phyloP scores from a whole-genome alignment of 2,113 vertebrate species.

The Daphoenositta chrysoptera region DNA sequence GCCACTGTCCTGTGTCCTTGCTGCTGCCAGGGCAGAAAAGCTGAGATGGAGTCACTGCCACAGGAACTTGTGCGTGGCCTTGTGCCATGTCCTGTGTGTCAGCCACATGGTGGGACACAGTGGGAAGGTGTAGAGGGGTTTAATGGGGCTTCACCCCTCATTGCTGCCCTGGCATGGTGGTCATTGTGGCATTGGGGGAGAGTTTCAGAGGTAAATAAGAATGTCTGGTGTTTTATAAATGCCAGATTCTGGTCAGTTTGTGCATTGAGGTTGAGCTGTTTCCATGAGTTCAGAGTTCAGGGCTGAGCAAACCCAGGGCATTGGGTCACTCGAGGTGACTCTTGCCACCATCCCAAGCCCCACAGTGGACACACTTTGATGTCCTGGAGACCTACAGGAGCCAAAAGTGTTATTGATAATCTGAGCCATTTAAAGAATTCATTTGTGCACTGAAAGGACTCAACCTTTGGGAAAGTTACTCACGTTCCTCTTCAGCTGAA shows the following conservation, averaged over 20 bases:
- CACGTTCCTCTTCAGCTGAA: not conserved
- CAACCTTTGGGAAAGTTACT: not conserved
- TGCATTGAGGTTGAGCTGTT: not conserved
- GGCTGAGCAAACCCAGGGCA: not conserved
- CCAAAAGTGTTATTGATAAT: rapidly evolving
- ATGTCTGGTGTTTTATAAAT: not conserved
- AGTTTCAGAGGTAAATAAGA: not conserved
- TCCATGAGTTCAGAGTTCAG: not conserved
- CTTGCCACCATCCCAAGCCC: not conserved
- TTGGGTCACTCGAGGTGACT: not conserved
- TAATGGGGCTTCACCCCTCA: rapidly evolving
- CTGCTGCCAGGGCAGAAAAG: not conserved
- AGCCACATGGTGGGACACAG: rapidly evolving
- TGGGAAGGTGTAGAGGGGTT: not conserved
- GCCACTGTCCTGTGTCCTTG: not conserved
- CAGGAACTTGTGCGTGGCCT: not conserved
- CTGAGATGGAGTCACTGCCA: not conserved
- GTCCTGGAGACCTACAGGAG: not conserved
- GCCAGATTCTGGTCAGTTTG: rapidly evolving
- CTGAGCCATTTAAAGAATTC: not conserved
- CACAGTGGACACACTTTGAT: not conserved
- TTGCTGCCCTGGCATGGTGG: not conserved
- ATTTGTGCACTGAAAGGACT: not conserved
- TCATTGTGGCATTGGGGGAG: not conserved
- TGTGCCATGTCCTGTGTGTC: rapidly evolving